These are phyloP conservation scores for Hermodice carunculata DNA, from an alignment of 2,888 invertebrate genomes.

Conservation along the genomic window DNA sequence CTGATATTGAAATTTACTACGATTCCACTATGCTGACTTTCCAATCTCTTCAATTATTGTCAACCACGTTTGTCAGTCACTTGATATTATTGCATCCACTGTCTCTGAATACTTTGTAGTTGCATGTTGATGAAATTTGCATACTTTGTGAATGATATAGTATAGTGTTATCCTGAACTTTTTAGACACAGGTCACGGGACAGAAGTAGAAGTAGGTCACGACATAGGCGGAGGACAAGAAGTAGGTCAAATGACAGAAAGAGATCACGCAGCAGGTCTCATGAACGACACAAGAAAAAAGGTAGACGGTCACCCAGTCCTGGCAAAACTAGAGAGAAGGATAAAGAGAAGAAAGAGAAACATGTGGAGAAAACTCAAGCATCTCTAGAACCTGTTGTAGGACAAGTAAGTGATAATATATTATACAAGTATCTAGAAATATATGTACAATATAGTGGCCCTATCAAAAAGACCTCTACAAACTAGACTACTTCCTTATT, in stretches of 20 bases:
- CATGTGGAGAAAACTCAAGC: slow-evolving; percentile 43
- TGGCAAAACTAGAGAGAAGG: slow-evolving; percentile 5
- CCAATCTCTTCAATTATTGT: too few species aligned
- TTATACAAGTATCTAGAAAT: background rate
- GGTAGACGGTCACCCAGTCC: background rate
- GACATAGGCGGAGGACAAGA: slow-evolving; percentile 7
- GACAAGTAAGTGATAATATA: slow-evolving; percentile 61
- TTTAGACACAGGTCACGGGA: slow-evolving; percentile 24
- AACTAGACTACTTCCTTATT: too few species aligned
- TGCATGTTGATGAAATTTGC: too few species aligned
- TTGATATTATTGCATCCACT: too few species aligned
- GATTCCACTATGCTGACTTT: too few species aligned
- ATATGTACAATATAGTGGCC: too few species aligned
- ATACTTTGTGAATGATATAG: too few species aligned
- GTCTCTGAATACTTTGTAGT: too few species aligned
- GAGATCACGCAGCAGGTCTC: background rate
- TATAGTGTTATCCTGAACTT: too few species aligned
- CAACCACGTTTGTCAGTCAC: too few species aligned
- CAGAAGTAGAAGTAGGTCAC: slow-evolving; percentile 29
- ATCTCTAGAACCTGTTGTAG: slow-evolving; percentile 72
- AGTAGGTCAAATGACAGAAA: slow-evolving; percentile 16
- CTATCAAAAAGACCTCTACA: too few species aligned
- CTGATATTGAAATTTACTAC: too few species aligned
- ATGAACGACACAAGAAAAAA: background rate
- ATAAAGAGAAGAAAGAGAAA: background rate